These are phyloP conservation scores for Peucedramus taeniatus DNA, from an alignment of 2,113 vertebrate genomes.

Conservation along the genomic window DNA sequence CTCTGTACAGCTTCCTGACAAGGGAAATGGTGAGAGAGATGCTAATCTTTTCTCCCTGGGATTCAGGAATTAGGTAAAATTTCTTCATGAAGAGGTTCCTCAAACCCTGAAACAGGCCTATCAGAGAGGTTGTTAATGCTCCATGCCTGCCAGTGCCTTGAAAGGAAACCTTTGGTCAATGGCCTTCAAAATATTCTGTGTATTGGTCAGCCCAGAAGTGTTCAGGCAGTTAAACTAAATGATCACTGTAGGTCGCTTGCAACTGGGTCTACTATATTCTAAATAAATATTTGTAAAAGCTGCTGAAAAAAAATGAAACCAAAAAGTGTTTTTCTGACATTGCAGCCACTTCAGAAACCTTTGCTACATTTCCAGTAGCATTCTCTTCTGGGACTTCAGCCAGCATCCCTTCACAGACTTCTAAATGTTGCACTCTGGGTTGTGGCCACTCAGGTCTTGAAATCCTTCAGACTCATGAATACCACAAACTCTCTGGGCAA, in stretches of 20 bases:
- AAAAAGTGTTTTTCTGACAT: background rate
- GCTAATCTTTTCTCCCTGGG: background rate
- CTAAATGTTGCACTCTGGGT: background rate
- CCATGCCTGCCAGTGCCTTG: background rate
- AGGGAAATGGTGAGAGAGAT: rapidly evolving
- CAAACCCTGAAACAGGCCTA: background rate
- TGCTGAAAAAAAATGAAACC: background rate
- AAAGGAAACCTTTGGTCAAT: background rate
- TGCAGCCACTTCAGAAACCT: background rate
- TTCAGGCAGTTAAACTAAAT: background rate
- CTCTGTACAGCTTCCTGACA: background rate
- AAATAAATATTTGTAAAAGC: background rate
- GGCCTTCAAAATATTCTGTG: background rate
- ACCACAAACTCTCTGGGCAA: background rate
- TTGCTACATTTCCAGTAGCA: background rate
- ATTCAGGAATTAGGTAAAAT: background rate
- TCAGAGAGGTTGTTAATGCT: background rate
- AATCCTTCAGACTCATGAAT: background rate
- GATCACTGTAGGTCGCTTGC: background rate
- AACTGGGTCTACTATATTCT: background rate
- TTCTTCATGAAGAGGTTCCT: background rate
- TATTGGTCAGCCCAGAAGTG: background rate
- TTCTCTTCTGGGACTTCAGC: background rate
- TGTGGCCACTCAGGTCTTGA: background rate
- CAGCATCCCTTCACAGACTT: background rate